Conservation (phyloP, 2,888 invertebrate species). For the Cacoxenus indagator region DNA sequence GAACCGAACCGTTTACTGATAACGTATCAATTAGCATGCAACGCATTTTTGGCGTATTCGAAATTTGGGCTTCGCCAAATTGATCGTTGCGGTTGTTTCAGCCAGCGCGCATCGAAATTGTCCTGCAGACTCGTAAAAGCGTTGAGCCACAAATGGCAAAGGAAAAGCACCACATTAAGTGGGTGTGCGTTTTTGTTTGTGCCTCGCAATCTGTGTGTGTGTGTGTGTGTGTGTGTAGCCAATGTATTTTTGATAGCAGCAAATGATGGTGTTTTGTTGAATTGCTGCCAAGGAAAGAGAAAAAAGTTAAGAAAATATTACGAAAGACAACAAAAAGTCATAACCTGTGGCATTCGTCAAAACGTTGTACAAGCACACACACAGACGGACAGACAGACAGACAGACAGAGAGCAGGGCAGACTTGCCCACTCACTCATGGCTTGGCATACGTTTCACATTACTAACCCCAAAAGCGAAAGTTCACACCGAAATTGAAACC, state of each 20-base stretch:
- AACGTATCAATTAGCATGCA: conserved; percentile 5
- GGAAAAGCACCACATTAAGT: not conserved
- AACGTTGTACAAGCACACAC: conserved; percentile 15
- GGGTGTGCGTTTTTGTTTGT: too few species aligned
- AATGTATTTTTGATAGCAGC: conserved; percentile 9
- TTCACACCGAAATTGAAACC: conserved; percentile 64
- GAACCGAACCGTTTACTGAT: not conserved
- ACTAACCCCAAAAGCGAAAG: conserved; percentile 44
- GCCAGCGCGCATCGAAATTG: not conserved
- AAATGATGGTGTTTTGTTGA: not conserved
- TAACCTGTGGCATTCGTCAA: conserved; percentile 58
- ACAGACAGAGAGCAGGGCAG: not conserved
- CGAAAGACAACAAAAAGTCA: conserved; percentile 37
- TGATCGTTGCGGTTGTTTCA: not conserved
- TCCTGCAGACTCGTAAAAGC: not conserved
- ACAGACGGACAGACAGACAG: conserved; percentile 20
- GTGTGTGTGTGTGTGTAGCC: not conserved
- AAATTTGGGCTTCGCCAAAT: not conserved
- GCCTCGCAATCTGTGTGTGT: too few species aligned
- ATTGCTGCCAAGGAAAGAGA: conserved; percentile 3
- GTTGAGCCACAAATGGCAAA: not conserved
- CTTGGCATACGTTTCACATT: conserved; percentile 12
- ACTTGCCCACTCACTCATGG: not conserved
- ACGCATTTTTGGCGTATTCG: not conserved
- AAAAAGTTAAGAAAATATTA: not conserved